Conservation (phyloP, 35 echinoderm and acorn worm species). For the Apostichopus californicus region DNA sequence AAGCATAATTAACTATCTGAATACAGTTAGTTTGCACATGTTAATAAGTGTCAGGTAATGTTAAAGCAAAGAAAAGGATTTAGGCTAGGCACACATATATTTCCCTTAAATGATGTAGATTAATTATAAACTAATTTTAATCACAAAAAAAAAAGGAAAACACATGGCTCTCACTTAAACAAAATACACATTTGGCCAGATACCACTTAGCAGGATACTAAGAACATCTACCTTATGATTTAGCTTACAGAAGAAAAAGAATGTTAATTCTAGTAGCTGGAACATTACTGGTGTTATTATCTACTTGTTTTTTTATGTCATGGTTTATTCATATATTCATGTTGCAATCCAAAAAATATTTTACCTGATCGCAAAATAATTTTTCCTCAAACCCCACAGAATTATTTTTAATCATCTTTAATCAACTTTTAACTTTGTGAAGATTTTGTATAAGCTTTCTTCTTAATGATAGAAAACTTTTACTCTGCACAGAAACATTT, state of each 20-base stretch:
- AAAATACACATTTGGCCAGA: neutral
- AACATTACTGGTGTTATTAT: too few relatives aligned
- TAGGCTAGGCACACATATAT: slow-evolving; percentile 42
- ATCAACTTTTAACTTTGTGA: too few relatives aligned
- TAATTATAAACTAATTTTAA: neutral
- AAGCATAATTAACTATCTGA: slow-evolving; percentile 49
- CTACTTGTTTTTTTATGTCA: too few relatives aligned
- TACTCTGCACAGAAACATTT: too few relatives aligned
- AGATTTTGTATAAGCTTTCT: too few relatives aligned
- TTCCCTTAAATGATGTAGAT: neutral
- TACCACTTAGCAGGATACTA: neutral
- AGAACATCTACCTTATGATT: neutral
- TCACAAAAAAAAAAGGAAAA: neutral
- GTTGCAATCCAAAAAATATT: neutral
- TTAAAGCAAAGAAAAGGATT: slow-evolving; percentile 17
- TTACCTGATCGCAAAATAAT: too few relatives aligned
- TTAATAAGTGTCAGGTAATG: slow-evolving; percentile 34
- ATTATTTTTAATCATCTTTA: too few relatives aligned
- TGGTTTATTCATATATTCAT: neutral
- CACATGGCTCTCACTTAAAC: neutral
- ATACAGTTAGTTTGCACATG: slow-evolving; percentile 53
- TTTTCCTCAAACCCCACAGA: too few relatives aligned
- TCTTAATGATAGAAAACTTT: too few relatives aligned
- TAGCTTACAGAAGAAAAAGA: neutral
- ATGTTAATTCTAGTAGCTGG: too few relatives aligned